Evolutionary conservation across 2,797 vertebrate species (phyloP).

Genomic region (Prunella strophiata): DNA sequence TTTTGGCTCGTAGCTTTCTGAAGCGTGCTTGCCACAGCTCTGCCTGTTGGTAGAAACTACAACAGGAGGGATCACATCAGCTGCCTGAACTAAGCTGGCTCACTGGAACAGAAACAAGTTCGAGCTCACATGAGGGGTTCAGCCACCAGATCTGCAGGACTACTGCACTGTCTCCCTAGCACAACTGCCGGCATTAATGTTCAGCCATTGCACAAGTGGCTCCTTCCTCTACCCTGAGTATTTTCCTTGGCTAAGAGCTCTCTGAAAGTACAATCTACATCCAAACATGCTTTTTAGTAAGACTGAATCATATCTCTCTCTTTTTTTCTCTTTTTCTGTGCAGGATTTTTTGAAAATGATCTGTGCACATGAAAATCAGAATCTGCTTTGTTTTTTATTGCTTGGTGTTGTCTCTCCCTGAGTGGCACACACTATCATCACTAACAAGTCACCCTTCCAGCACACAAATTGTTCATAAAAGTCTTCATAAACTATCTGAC

Average conservation of each 20-base stretch:
- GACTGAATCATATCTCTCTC: not conserved
- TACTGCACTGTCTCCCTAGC: not conserved
- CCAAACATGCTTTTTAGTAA: not conserved
- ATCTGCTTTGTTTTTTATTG: not conserved
- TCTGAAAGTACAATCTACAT: not conserved
- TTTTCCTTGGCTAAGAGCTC: not conserved
- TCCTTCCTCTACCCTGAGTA: too few relatives aligned
- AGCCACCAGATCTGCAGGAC: not conserved
- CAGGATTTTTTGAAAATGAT: not conserved
- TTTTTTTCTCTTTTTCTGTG: not conserved
- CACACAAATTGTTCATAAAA: not conserved
- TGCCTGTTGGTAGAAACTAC: not conserved
- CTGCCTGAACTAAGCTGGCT: not conserved
- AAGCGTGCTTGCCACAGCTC: not conserved
- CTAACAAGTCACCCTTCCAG: not conserved
- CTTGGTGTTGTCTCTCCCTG: not conserved
- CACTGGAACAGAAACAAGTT: not conserved
- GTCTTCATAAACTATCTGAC: not conserved
- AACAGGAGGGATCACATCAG: not conserved
- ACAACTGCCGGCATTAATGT: not conserved
- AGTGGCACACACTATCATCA: not conserved
- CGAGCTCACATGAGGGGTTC: accelerated
- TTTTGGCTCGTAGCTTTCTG: not conserved
- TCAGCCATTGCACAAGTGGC: not conserved
- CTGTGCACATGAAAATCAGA: not conserved